Base-by-base conservation (phyloP, 2,797 vertebrate genomes). In the Fistularia commersonii region DNA sequence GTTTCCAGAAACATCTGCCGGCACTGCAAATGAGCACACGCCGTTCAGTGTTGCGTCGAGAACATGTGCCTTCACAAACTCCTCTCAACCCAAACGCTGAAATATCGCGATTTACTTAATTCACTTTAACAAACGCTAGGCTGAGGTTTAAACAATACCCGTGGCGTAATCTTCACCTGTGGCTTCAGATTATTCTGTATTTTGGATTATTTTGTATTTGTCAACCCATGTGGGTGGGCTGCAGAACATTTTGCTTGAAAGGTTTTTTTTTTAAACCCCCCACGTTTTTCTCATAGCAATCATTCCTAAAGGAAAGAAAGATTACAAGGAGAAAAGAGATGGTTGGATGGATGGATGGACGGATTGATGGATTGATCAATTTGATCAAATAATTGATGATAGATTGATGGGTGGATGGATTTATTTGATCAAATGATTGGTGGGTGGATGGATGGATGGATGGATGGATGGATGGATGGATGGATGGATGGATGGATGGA, bases 1-100 rank as follows among this genome's bases (percentile, higher is more conserved):
- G 54, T 84, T 84, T 84, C 88, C 88, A 85, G 83, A 54, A 88
- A 86, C 75, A 85, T 82, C 79, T 88, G 85, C 74, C 89, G 83
- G 64, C 37, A 55, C 79, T 80, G 76, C 63, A 64, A 68, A 66
- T 15, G 54, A 67, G 33, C 45, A 81, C 69, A 66, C 81, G 82
- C 76, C 88, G 87, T 62, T 89, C 83, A 80, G 73, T 56, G 34
- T 64, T 69, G 61, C 61, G 68, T 71, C 64, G 14, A 58, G 86
- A 83, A 68, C 52, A 12, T 11, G 47, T 67, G 1, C 41, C 48
- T 70, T 71, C 60, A 54, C 64, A 58, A 76, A 72, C 57, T 69
- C 69, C 51, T 59, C 62, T 64, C 46, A 54, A 64, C n/a, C n/a
- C n/a, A n/a, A n/a, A n/a, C n/a, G n/a, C 43, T 38, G 47, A 72